Percentiles rank a stretch among this genome's conserved stretches.
These are phyloP conservation scores for Chrysocyon brachyurus DNA, from an alignment of 2,797 vertebrate species.

Conservation along the genomic window DNA sequence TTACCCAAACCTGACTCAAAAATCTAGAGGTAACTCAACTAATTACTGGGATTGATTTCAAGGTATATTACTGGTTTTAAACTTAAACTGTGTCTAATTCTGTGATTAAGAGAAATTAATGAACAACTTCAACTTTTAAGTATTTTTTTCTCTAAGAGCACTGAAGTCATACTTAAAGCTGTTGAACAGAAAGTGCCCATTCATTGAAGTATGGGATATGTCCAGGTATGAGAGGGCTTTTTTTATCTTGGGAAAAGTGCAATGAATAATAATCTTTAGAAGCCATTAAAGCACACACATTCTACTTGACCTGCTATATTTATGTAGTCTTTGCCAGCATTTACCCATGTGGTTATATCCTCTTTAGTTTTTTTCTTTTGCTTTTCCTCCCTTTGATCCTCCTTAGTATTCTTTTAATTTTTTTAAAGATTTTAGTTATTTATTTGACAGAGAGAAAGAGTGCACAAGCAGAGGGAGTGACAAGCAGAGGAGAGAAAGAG, in stretches of 20 bases:
- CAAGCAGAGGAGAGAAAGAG: too few relatives aligned
- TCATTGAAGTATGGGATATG: conserved; percentile 62
- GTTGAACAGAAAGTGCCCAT: conserved; percentile 65
- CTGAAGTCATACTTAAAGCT: conserved; percentile 64
- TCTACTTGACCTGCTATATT: conserved; percentile 65
- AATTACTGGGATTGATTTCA: conserved; percentile 43
- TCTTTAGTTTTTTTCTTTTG: conserved; percentile 42
- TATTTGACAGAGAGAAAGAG: too few relatives aligned
- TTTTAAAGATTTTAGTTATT: too few relatives aligned
- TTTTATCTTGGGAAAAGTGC: conserved; percentile 57
- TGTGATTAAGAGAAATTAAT: conserved; percentile 74
- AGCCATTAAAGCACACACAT: conserved; percentile 34
- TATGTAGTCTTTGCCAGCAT: conserved; percentile 9
- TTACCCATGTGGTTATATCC: not conserved
- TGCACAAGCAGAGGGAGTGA: too few relatives aligned
- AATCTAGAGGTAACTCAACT: conserved; percentile 7
- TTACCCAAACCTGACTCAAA: not conserved
- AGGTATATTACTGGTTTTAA: conserved; percentile 58
- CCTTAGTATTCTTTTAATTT: not conserved
- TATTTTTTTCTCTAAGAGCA: conserved; percentile 45
- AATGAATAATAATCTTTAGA: conserved; percentile 63
- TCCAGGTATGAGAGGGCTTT: conserved; percentile 65
- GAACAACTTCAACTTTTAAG: conserved; percentile 59
- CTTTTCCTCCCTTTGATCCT: not conserved
- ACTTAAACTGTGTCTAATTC: conserved; percentile 55